These are phyloP conservation scores for Sciaenops ocellatus DNA, from an alignment of 2,797 vertebrate genomes.

Conservation along the genomic window DNA sequence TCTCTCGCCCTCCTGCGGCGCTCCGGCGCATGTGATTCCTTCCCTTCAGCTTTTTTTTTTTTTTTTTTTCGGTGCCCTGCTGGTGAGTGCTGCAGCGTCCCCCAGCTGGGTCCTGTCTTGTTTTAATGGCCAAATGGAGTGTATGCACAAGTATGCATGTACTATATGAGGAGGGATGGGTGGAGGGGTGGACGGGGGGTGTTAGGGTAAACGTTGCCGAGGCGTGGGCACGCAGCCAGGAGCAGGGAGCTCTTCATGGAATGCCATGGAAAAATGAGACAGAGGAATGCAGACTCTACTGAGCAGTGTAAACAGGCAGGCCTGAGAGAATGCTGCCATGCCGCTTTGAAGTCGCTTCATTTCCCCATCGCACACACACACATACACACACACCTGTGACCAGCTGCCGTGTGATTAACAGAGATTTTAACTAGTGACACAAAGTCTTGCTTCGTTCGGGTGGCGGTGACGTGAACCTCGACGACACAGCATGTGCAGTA, in stretches of 20 bases:
- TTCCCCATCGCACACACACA: conserved; percentile 51
- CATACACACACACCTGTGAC: conserved; percentile 18
- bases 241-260: conserved; percentile 81
- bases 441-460: conserved; percentile 18
- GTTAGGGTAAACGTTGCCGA: conserved; percentile 59
- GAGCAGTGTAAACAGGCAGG: conserved; percentile 87
- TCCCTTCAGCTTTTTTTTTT: neutral
- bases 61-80: conserved; percentile 22
- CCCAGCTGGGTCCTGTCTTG: conserved; percentile 53
- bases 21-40: conserved; percentile 29
- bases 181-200: neutral
- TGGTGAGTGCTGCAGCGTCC: conserved; percentile 26
- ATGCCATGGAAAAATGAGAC: conserved; percentile 88
- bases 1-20: conserved; percentile 42
- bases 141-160: conserved; percentile 53
- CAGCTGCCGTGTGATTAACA: conserved; percentile 52
- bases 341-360: conserved; percentile 84
- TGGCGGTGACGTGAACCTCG: neutral
- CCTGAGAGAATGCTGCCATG: conserved; percentile 79
- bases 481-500: conserved; percentile 33
- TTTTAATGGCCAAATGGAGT: conserved; percentile 59
- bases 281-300: conserved; percentile 87
- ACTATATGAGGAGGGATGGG: conserved; percentile 38
- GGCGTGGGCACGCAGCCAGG: conserved; percentile 77
- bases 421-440: conserved; percentile 36